Evolutionary conservation across 2,113 vertebrate genomes (phyloP), one percentile per base, ranked within the genome.

Genomic region (Himantopus leucocephalus): DNA sequence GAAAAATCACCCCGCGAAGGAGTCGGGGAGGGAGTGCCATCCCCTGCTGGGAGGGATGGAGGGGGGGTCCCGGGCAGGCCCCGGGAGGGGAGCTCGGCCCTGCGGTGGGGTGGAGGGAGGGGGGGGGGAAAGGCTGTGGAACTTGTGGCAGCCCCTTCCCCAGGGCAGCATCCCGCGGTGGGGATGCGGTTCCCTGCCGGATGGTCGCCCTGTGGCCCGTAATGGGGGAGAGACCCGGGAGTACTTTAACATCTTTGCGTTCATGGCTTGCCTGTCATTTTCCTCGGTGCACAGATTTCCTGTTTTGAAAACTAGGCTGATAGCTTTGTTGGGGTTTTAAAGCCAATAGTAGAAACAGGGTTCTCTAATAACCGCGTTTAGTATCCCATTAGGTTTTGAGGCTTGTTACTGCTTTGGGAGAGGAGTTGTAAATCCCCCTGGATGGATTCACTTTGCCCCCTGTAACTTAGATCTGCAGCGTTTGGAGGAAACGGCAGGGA

Each of bases 401-500:
- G 60, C 32, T 41, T 29, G 43, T 50, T 72, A 12, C 16, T 22
- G 63, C 3, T 56, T 21, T 32, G 43, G 43, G 73, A 78, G 67
- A 60, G 43, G 50, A 22, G 30, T 8, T 75, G 64, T 19, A 73
- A 85, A 55, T 88, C 43, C 56, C 85, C 53, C 77, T 10, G 10
- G 68, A 71, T 87, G 78, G 79, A 85, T 93, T 92, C 55, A 5
- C 74, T 92, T 64, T 90, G 77, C 76, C 74, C 85, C 74, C 81
- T 75, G 39, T 52, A 85, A 92, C 80, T 95, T 60, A 12, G 56
- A 81, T 77, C 79, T 26, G 47, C 85, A 96, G 59, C 16, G 1
- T 91, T 94, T 70, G 92, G 94, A 96, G 96, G 92, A 95, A 97
- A 67, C 24, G 1, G 50, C 85, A 85, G 95, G 88, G 87, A 92